Percentiles rank a stretch among this genome's conserved stretches.
Conservation (phyloP, 1,140 invertebrate genomes). For the Cotesia vestalis region DNA sequence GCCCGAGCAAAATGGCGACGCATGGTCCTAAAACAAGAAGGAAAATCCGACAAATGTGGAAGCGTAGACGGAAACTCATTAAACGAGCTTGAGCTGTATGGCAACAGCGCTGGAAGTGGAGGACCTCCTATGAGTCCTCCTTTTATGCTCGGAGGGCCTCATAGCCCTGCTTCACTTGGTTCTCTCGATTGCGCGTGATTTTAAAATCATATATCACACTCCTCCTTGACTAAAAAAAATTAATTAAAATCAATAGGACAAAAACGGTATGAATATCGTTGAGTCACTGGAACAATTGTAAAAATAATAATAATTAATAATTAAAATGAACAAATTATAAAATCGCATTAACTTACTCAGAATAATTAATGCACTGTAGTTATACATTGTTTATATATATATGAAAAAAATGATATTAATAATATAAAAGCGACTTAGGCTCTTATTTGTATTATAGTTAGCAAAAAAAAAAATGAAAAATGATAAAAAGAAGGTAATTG, state of each 20-base stretch:
- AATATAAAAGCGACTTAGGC: slow-evolving; percentile 6
- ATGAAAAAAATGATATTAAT: slow-evolving; percentile 7
- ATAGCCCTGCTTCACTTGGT: slow-evolving; percentile 62
- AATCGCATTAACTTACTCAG: no score
- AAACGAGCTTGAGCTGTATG: slow-evolving; percentile 62
- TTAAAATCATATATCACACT: slow-evolving; percentile 17
- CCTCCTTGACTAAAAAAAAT: neutral
- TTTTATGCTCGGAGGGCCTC: slow-evolving; percentile 61
- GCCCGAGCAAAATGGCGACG: slow-evolving; percentile 96
- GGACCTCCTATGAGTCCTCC: slow-evolving; percentile 63
- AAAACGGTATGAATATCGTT: no score
- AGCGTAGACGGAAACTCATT: slow-evolving; percentile 59
- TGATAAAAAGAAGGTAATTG: no score
- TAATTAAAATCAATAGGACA: no score
- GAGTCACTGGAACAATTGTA: no score
- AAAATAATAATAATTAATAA: no score
- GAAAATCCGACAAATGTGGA: slow-evolving; percentile 76
- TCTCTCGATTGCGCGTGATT: slow-evolving; percentile 65
- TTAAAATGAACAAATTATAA: no score
- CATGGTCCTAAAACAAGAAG: slow-evolving; percentile 88
- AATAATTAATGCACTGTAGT: slow-evolving; percentile 2
- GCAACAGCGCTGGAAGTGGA: slow-evolving; percentile 61
- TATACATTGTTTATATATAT: neutral
- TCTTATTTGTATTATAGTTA: neutral
- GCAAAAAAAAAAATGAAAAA: slow-evolving; percentile 4